Evolutionary conservation across 2,113 vertebrate species (phyloP), one percentile per base, ranked within the genome.

Genomic region (Pachypanchax playfairii): DNA sequence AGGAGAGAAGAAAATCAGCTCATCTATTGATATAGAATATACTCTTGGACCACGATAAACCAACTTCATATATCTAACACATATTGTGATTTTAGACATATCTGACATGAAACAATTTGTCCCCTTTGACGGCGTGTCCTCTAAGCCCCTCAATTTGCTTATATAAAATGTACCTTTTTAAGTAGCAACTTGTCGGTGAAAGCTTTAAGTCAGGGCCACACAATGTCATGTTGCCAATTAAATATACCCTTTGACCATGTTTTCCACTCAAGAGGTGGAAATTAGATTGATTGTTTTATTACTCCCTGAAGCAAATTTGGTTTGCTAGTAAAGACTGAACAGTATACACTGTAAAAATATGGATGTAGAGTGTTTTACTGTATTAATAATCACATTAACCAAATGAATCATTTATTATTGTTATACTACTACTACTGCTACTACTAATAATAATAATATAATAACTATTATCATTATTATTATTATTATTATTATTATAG

Each of bases 221-320:
- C 87, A 89, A 89, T 86, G 90, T 89, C 90, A 91, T 68, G 73
- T 70, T 82, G 73, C 77, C 90, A 90, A 91, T 91, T 87, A 85
- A 77, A 90, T 89, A 82, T 82, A 80, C 83, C 76, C 75, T 75
- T 81, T 83, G 74, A 86, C 85, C 81, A 71, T 86, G 81, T 90
- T 91, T 86, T 77, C 73, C 73, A 76, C 79, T 88, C 82, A 61
- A 85, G 83, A 83, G 79, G 72, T 86, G 88, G 74, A 89, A 90
- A 90, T 89, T 88, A 86, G 71, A 90, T 89, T 78, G 86, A 88
- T 81, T 79, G 78, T 90, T 90, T 92, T 85, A 85, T 87, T 85
- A 88, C 80, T 77, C 60, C 72, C 61, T 49, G 66, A 72, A 83
- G 65, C 74, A 69, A 50, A 5, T 41, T 25, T 46, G 48, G 58